phyloP scores from a whole-genome alignment of 1,140 invertebrate genomes.

The Cotesia typhae region DNA sequence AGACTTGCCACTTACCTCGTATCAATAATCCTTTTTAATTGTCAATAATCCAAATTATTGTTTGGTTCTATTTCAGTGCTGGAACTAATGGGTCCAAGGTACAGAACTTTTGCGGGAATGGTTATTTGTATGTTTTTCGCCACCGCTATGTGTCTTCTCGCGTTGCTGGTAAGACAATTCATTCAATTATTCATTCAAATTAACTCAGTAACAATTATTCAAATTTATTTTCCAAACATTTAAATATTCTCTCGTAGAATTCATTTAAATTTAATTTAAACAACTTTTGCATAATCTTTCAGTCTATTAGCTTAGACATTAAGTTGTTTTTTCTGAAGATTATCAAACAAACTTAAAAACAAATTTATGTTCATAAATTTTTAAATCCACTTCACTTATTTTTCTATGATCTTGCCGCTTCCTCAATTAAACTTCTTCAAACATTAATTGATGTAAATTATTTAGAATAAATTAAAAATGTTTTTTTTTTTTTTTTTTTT shows the following conservation, averaged over 20 bases:
- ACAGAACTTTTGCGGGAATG: slow-evolving; percentile 74
- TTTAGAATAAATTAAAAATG: not conserved
- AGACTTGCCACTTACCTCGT: not conserved
- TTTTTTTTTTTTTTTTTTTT: slow-evolving; percentile 30
- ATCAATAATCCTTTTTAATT: no score
- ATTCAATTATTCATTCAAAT: not conserved
- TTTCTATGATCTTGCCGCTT: no score
- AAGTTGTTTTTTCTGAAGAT: no score
- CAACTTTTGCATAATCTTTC: not conserved
- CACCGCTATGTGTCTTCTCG: slow-evolving; percentile 72
- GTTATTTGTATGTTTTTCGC: slow-evolving; percentile 76
- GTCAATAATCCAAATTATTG: no score
- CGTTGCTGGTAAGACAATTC: slow-evolving; percentile 65
- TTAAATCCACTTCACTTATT: no score
- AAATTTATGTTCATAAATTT: no score
- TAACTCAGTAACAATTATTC: not conserved
- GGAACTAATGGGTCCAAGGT: slow-evolving; percentile 75
- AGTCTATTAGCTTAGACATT: not conserved
- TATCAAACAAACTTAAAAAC: no score
- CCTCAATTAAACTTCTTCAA: not conserved
- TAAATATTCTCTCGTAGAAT: not conserved
- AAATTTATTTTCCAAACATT: not conserved
- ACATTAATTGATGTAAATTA: not conserved
- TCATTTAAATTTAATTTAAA: not conserved
- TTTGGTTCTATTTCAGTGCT: slow-evolving; percentile 57